These are phyloP conservation scores for Ataeniobius toweri DNA, from an alignment of 2,797 vertebrate species.

Conservation along the genomic window DNA sequence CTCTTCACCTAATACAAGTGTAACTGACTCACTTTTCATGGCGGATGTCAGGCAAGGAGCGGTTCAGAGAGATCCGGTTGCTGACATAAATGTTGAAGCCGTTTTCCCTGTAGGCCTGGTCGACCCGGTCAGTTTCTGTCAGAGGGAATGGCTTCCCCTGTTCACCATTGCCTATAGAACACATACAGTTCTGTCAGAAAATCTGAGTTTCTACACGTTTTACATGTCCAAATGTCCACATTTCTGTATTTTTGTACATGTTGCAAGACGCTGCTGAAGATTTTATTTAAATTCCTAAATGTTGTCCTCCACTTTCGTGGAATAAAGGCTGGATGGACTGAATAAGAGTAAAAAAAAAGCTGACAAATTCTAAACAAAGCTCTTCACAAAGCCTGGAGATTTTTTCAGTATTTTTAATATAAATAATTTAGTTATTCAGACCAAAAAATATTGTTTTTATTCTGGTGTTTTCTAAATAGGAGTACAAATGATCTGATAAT, in stretches of 20 bases:
- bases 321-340: background rate
- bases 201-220: background rate
- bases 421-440: background rate
- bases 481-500: background rate
- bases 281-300: no score
- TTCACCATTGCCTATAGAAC: constrained; percentile 87
- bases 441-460: background rate
- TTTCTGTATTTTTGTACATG: no score
- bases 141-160: constrained; percentile 91
- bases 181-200: background rate
- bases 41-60: constrained; percentile 94
- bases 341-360: background rate
- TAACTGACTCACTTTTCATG: constrained; percentile 88
- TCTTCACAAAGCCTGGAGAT: background rate
- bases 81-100: constrained; percentile 98
- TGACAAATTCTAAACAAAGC: background rate
- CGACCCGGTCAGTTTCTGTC: constrained; percentile 87
- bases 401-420: background rate
- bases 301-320: background rate
- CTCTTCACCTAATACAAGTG: background rate
- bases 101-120: constrained; percentile 95
- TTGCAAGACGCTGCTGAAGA: no score
- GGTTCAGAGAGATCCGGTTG: constrained; percentile 93
- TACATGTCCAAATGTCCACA: background rate
- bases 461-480: background rate